A percentile compares a stretch with the other conserved stretches of the same genome.
phyloP scores from a whole-genome alignment of 1,140 invertebrate species.

The Drosophila chauvacae region DNA sequence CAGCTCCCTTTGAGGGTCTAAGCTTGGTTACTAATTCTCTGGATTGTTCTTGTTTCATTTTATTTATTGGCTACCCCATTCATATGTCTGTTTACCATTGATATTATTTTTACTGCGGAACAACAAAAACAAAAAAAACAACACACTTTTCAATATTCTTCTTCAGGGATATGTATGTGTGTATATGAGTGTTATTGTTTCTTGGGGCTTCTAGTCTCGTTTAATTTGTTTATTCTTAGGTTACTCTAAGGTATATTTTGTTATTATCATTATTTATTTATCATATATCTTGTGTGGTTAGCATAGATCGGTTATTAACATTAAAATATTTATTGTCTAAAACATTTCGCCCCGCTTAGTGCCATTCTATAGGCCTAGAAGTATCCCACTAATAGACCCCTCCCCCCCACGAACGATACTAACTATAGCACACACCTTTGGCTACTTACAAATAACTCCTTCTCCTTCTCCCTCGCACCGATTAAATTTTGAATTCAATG shows the following conservation, averaged over 20 bases:
- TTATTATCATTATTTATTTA: conserved; percentile 22
- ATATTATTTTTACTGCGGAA: conserved; percentile 18
- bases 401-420: conserved; percentile 56
- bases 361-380: conserved; percentile 43
- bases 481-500: conserved; percentile 70
- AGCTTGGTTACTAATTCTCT: conserved; percentile 4
- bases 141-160: background rate
- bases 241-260: conserved; percentile 39
- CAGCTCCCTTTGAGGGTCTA: conserved; percentile 15
- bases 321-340: conserved; percentile 83
- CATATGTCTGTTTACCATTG: conserved; percentile 31
- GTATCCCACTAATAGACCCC: conserved; percentile 12
- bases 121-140: conserved; percentile 2
- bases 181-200: conserved; percentile 21
- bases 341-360: conserved; percentile 70
- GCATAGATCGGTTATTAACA: conserved; percentile 52
- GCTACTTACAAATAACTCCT: conserved; percentile 62
- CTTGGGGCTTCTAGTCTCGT: conserved; percentile 32
- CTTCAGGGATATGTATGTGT: conserved; percentile 25
- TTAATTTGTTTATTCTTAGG: conserved; percentile 20
- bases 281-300: conserved; percentile 32
- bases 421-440: conserved; percentile 78
- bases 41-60: background rate
- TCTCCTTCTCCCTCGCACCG: conserved; percentile 18
- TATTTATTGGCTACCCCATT: conserved; percentile 14